phyloP scores from a whole-genome alignment of 2,888 invertebrate species.

The Heteromyza rotundicornis region DNA sequence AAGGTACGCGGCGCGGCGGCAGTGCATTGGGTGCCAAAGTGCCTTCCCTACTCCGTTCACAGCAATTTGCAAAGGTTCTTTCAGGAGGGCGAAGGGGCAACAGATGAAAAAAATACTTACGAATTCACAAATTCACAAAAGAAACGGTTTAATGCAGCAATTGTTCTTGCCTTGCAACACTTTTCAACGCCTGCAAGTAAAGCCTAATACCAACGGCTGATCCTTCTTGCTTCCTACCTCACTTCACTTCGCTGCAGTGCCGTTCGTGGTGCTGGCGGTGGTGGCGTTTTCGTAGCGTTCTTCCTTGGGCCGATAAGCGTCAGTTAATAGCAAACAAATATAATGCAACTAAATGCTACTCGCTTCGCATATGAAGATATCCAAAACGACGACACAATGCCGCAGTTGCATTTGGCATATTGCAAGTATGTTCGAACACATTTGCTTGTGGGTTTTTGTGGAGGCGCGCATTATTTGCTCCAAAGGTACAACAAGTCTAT shows the following conservation, averaged over 20 bases:
- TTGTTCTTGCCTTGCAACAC: slow-evolving; percentile 5
- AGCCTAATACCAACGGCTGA: neutral
- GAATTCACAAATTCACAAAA: slow-evolving; percentile 27
- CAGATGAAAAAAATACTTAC: slow-evolving; percentile 17
- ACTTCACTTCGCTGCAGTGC: too few species aligned
- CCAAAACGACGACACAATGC: slow-evolving; percentile 61
- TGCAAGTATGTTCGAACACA: slow-evolving; percentile 34
- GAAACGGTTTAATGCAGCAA: slow-evolving; percentile 19
- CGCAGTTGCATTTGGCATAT: slow-evolving; percentile 58
- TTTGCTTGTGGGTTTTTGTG: too few species aligned
- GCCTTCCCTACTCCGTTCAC: slow-evolving; percentile 18
- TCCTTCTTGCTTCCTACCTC: too few species aligned
- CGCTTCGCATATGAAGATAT: slow-evolving; percentile 58
- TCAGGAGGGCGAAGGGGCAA: slow-evolving; percentile 19
- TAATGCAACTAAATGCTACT: slow-evolving; percentile 61
- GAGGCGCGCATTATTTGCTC: slow-evolving; percentile 27
- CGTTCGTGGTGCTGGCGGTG: too few species aligned
- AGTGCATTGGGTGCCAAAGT: neutral
- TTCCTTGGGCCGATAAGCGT: slow-evolving; percentile 57
- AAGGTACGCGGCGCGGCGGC: neutral
- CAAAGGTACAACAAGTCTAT: slow-evolving; percentile 15
- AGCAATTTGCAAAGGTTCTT: slow-evolving; percentile 34
- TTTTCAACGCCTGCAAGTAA: neutral
- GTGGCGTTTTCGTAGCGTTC: too few species aligned
- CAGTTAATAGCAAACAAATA: slow-evolving; percentile 63